phyloP scores from a whole-genome alignment of 1,140 invertebrate species.

The Cherax quadricarinatus region DNA sequence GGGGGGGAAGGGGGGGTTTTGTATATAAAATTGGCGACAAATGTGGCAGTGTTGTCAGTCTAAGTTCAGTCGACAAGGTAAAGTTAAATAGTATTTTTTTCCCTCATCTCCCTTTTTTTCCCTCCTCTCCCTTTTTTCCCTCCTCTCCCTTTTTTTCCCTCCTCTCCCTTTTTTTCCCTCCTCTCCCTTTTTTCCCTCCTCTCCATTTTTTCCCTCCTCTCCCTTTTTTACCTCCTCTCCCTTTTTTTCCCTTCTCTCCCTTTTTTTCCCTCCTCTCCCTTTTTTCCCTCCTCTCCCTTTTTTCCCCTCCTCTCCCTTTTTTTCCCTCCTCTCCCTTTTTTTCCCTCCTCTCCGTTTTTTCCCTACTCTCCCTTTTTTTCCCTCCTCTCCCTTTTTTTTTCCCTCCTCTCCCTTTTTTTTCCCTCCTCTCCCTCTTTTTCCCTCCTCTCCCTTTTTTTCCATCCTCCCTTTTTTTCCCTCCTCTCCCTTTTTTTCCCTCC shows the following conservation, averaged over 20 bases:
- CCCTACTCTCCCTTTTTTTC: no score
- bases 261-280: not conserved
- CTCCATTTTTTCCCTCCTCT: no score
- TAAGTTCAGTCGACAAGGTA: no score
- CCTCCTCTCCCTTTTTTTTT: not conserved
- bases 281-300: not conserved
- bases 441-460: not conserved
- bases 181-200: not conserved
- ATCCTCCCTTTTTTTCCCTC: no score
- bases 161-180: not conserved
- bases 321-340: not conserved
- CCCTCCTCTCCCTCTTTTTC: no score
- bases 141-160: not conserved
- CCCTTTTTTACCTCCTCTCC: no score
- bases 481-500: not conserved
- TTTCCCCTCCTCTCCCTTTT: not conserved
- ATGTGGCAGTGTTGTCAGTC: no score
- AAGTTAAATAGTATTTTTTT: not conserved
- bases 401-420: not conserved
- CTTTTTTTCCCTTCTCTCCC: no score
- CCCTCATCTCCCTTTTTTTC: no score
- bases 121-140: not conserved
- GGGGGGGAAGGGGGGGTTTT: no score
- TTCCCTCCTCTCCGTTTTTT: not conserved
- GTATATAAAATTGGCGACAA: no score